These are phyloP conservation scores for Setipinna tenuifilis DNA, from an alignment of 2,797 vertebrate species.

Conservation along the genomic window DNA sequence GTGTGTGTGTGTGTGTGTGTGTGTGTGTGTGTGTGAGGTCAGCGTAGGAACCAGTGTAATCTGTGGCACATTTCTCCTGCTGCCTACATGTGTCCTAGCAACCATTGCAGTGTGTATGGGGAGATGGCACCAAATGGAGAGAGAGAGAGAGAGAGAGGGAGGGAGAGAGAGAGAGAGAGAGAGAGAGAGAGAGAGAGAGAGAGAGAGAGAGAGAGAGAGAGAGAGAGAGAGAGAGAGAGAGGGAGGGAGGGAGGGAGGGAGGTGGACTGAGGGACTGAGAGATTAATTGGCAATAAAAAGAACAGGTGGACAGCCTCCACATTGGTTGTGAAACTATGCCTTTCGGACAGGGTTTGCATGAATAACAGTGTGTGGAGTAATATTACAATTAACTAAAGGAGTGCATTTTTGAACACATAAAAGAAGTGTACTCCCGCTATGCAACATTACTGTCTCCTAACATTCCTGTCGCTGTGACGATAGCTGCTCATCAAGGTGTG, in stretches of 20 bases:
- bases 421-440: no score
- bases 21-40: not conserved
- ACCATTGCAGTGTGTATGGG: constrained; percentile 32
- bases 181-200: not conserved
- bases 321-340: constrained; percentile 32
- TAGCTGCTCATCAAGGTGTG: no score
- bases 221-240: constrained; percentile 25
- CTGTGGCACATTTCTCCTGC: constrained; percentile 38
- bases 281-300: constrained; percentile 36
- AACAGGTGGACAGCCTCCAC: constrained; percentile 20
- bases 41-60: constrained; percentile 34
- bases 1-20: constrained; percentile 24
- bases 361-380: not conserved
- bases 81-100: constrained; percentile 53
- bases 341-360: constrained; percentile 46
- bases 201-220: constrained; percentile 35
- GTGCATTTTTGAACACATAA: no score
- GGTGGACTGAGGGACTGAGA: constrained; percentile 40
- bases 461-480: no score
- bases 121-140: not conserved
- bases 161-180: not conserved
- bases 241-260: constrained; percentile 28
- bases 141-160: constrained; percentile 27
- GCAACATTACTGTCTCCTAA: no score
- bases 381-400: not conserved